phyloP scores from a whole-genome alignment of 2,797 vertebrate genomes.

The Propithecus perrieri region DNA sequence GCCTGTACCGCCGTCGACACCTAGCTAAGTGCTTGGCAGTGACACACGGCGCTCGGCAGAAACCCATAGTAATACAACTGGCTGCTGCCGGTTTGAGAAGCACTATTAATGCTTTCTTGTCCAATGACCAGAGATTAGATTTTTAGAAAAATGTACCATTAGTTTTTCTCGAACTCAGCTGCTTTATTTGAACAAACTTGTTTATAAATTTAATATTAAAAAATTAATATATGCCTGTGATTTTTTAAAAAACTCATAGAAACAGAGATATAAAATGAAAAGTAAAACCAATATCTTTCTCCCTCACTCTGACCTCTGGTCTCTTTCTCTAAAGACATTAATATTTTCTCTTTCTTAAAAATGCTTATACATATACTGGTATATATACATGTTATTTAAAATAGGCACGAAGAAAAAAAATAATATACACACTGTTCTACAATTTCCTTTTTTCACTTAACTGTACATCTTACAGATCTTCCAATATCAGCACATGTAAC shows the following conservation, averaged over 20 bases:
- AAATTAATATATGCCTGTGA: not conserved
- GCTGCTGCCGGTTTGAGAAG: not conserved
- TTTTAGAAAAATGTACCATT: not conserved
- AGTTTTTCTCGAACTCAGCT: not conserved
- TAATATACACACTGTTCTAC: not conserved
- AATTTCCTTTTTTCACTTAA: not conserved
- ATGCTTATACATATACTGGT: not conserved
- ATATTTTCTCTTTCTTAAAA: slow-evolving; percentile 25
- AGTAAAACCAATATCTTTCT: not conserved
- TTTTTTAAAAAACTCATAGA: not conserved
- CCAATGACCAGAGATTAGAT: not conserved
- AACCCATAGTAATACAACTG: accelerated
- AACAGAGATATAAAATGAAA: not conserved
- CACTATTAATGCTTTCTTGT: not conserved
- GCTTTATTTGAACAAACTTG: not conserved
- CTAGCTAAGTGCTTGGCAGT: not conserved
- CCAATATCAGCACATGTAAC: not conserved
- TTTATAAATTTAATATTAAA: not conserved
- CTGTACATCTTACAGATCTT: not conserved
- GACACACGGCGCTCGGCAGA: accelerated
- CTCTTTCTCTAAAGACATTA: not conserved
- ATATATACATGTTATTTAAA: not conserved
- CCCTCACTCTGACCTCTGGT: not conserved
- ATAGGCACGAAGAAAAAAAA: not conserved
- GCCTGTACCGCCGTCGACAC: not conserved